phyloP scores from a whole-genome alignment of 1,140 invertebrate species.

The Helicoverpa zea region DNA sequence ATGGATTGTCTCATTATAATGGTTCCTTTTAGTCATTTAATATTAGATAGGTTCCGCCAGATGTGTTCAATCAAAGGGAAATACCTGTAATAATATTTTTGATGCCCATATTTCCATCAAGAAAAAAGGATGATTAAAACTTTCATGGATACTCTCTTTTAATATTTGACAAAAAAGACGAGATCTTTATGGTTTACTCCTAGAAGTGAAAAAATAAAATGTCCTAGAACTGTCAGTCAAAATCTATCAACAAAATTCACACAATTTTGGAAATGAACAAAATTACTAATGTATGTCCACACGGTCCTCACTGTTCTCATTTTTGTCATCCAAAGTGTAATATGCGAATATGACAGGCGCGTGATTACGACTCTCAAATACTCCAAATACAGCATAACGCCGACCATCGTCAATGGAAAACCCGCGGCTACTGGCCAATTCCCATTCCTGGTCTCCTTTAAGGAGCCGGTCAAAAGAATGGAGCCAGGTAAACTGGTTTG shows the following conservation, averaged over 20 bases:
- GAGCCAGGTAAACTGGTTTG: neutral
- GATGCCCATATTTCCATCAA: too few species aligned
- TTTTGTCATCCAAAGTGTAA: slow-evolving; percentile 5
- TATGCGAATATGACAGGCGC: slow-evolving; percentile 58
- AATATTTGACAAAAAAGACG: too few species aligned
- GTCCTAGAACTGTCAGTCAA: neutral
- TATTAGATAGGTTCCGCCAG: too few species aligned
- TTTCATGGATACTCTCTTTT: neutral
- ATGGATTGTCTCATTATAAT: neutral
- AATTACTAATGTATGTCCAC: slow-evolving; percentile 11
- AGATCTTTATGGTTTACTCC: neutral
- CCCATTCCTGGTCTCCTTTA: slow-evolving; percentile 70
- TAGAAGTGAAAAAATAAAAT: neutral
- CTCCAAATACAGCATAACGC: slow-evolving; percentile 62
- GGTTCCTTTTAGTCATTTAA: neutral
- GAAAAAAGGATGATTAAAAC: neutral
- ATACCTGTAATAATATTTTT: too few species aligned
- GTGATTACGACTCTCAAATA: slow-evolving; percentile 71
- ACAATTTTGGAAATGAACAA: slow-evolving; percentile 25
- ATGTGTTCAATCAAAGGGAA: too few species aligned
- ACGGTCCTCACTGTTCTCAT: neutral
- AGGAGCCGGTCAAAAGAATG: neutral
- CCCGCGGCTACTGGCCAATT: slow-evolving; percentile 55
- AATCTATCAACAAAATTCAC: neutral
- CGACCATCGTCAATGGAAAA: slow-evolving; percentile 62